Evolutionary conservation across 2,888 invertebrate genomes (phyloP).

Genomic region (Hemistola chrysoprasaria): DNA sequence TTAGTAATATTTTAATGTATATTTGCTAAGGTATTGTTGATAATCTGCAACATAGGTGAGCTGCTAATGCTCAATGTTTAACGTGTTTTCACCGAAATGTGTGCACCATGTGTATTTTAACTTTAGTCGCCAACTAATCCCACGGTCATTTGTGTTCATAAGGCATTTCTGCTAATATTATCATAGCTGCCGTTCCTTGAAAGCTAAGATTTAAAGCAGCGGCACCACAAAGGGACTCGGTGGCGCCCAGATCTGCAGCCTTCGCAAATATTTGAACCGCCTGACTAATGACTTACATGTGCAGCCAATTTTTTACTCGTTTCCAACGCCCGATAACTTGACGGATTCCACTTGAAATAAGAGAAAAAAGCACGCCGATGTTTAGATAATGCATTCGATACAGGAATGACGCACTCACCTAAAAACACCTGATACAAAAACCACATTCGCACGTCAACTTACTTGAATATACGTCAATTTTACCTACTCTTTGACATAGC

Average conservation of each 20-base stretch:
- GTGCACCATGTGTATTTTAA: constrained; percentile 30
- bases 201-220: constrained; percentile 39
- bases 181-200: constrained; percentile 64
- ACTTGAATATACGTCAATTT: constrained; percentile 1
- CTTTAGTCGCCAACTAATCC: constrained; percentile 58
- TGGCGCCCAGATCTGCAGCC: constrained; percentile 73
- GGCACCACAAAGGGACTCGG: constrained; percentile 50
- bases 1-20: not conserved
- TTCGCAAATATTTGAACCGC: constrained; percentile 70
- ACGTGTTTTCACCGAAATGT: constrained; percentile 21
- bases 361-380: constrained; percentile 26
- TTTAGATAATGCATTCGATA: constrained; percentile 18
- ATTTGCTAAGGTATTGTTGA: constrained; percentile 5
- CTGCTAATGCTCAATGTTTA: constrained; percentile 16
- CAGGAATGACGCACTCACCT: constrained; percentile 14
- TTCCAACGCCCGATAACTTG: constrained; percentile 44
- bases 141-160: constrained; percentile 78
- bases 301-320: constrained; percentile 48
- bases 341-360: constrained; percentile 37
- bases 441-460: constrained; percentile 12
- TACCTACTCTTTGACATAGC: not conserved
- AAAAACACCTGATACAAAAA: constrained; percentile 9
- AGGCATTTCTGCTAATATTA: constrained; percentile 69
- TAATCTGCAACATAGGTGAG: constrained; percentile 19
- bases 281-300: constrained; percentile 77